Conservation (phyloP, 1,140 invertebrate species). For the Papilio glaucus region DNA sequence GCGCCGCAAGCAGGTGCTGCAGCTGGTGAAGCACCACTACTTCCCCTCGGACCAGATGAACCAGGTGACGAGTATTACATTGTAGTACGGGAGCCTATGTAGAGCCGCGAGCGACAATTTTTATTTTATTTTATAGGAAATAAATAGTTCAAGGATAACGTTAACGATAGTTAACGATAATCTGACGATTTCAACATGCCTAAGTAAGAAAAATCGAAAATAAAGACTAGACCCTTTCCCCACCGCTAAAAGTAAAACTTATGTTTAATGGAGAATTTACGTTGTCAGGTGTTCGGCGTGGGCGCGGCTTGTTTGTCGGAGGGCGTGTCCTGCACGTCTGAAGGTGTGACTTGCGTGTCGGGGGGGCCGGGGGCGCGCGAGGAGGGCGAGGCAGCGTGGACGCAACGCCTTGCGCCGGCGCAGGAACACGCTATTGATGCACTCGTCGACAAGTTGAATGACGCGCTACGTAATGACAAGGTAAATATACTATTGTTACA, state of each 20-base stretch:
- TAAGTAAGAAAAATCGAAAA: too few species aligned
- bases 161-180: too few species aligned
- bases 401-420: slow-evolving; percentile 65
- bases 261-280: neutral
- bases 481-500: too few species aligned
- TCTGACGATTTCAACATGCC: too few species aligned
- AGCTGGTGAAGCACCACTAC: slow-evolving; percentile 76
- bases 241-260: too few species aligned
- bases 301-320: neutral
- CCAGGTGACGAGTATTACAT: slow-evolving; percentile 54
- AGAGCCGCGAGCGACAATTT: neutral
- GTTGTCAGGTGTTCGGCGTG: slow-evolving; percentile 62
- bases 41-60: slow-evolving; percentile 78
- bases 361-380: slow-evolving; percentile 33
- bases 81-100: neutral
- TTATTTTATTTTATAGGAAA: too few species aligned
- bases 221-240: too few species aligned
- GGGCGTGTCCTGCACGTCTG: neutral
- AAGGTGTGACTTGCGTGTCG: neutral
- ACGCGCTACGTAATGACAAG: slow-evolving; percentile 69
- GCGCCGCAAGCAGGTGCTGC: slow-evolving; percentile 68
- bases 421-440: slow-evolving; percentile 83
- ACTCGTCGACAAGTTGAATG: slow-evolving; percentile 79
- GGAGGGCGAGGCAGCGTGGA: slow-evolving; percentile 40
- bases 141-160: too few species aligned